Base-by-base conservation (phyloP, 2,113 vertebrate genomes). In the Lethenteron reissneri region DNA sequence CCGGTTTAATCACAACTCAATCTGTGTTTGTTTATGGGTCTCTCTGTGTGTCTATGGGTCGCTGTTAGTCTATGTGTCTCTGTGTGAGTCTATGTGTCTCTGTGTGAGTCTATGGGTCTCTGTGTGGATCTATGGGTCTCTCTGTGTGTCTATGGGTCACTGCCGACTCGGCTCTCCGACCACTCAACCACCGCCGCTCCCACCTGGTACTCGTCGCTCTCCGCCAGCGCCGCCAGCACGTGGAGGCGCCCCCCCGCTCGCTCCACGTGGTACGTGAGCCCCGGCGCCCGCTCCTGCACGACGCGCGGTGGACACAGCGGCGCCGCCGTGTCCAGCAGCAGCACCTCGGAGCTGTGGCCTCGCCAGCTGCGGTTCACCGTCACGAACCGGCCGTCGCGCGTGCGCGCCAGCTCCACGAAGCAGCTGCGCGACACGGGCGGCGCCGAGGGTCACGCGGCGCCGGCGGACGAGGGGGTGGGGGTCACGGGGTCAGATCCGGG, bases 341-440 rank as follows among this genome's bases (percentile, higher is more conserved):
- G 83, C 68, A 96, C 90, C 80, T 97, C 89, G 3, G 92, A 95
- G 70, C 84, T 83, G 69, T 77, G 88, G 78, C 90, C 94, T 80
- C 83, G 92, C 80, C 80, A 92, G 80, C 89, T 87, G 64, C 64
- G n/a, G 78, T 92, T 95, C 75, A 99, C 83, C 72, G 85, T 91
- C 71, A 99, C 80, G 74, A 89, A 81, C 70, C 75, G 79, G 70
- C 77, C 80, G 71, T 96, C 88, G 79, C 85, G 87, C 75, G 89
- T 87, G 72, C 83, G 79, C 73, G 85, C 77, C 19, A 99, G 80
- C 77, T 94, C 94, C 76, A 95, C 86, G 80, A 95, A 97, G 79
- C 85, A 90, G 77, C 87, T 89, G 71, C 0, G 74, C 56, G 71
- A 21, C 41, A 41, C 41, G 41, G 41, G 41, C 41, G 41, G 41